Base-by-base conservation (phyloP, 2,797 vertebrate species). In the Galaxias olidus region DNA sequence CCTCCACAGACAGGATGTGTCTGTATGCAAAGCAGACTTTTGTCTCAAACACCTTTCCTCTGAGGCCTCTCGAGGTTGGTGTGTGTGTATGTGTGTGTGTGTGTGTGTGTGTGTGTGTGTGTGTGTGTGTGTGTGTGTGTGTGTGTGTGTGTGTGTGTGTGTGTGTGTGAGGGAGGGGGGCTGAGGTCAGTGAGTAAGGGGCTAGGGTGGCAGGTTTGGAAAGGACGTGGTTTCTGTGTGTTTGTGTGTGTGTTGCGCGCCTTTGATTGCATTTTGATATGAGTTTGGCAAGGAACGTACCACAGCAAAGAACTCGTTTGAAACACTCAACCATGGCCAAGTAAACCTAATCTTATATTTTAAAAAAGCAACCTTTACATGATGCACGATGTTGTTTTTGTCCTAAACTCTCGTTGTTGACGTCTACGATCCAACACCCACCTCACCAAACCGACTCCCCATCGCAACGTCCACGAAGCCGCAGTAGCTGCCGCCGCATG, bases 1-100 rank as follows among this genome's bases (percentile, higher is more conserved):
- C 44, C 46, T 59, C 61, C 61, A 53, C 65, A 54, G n/a, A 46
- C 65, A 66, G 66, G 68, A 64, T 48, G 69, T 78, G 54, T 58
- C 63, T 73, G 77, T 79, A 57, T 73, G 75, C 66, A 72, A 69
- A 84, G 73, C 71, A 78, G 75, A 83, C 46, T 53, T 2, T 51
- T 62, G 80, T 82, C 86, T 84, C 77, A 82, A 82, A 82, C 79
- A 81, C 77, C 76, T 86, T 82, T 82, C 78, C 80, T 78, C 73
- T 85, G 61, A 30, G 80, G 72, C 74, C 79, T 73, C 40, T 44
- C 65, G 81, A 76, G 72, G 81, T 79, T 81, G 46, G 49, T 30
- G 30, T 30, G 30, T 30, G 49, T 49, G 11, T 42, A 48, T 40
- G 11, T 40, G 55, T 14, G 9, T 14, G 17, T 9, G 13, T 18